These are phyloP conservation scores for Champsocephalus esox DNA, from an alignment of 2,797 vertebrate species.

Conservation along the genomic window DNA sequence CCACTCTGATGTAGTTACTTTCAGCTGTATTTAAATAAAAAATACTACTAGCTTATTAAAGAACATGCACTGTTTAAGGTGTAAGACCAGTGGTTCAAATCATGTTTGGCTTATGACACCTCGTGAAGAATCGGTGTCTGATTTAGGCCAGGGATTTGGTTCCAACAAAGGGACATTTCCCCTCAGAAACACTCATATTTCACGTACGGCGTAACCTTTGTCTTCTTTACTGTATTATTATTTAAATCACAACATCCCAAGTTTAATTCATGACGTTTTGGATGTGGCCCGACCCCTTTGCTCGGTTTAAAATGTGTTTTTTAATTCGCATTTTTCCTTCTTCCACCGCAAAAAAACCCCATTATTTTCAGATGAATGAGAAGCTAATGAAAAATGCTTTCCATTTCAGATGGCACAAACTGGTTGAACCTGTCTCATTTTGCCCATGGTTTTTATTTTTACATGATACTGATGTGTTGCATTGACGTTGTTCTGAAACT, in stretches of 20 bases:
- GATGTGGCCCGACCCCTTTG: no score
- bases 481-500: background rate
- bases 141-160: no score
- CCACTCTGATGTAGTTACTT: background rate
- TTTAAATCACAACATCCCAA: background rate
- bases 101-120: background rate
- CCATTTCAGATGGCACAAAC: background rate
- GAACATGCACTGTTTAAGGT: background rate
- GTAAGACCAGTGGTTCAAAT: background rate
- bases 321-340: background rate
- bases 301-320: background rate
- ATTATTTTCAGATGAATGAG: background rate
- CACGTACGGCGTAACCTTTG: background rate
- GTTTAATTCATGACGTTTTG: background rate
- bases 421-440: background rate
- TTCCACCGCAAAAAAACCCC: background rate
- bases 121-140: background rate
- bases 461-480: background rate
- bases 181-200: background rate
- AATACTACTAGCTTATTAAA: background rate
- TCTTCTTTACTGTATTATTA: no score
- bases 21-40: background rate
- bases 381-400: background rate
- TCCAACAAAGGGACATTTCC: no score
- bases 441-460: background rate